Evolutionary conservation across 2,113 vertebrate species (phyloP).

Genomic region (Lichenostomus cassidix): DNA sequence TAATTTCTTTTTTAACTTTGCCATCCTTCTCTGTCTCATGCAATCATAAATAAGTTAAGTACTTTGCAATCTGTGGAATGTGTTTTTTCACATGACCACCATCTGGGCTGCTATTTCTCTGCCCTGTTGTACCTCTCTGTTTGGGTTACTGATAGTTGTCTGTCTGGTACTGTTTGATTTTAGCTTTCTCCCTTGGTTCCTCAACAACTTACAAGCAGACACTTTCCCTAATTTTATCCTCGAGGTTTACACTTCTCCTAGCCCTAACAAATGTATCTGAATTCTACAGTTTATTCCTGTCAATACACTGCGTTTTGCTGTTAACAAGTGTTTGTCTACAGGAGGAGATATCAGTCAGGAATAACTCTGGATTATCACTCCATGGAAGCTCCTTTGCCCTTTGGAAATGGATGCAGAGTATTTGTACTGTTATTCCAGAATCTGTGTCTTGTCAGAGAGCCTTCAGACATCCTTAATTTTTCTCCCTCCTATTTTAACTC

Average conservation of each 20-base stretch:
- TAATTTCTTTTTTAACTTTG: conserved; percentile 33
- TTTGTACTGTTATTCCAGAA: background rate
- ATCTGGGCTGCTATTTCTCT: conserved; percentile 59
- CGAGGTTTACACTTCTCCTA: background rate
- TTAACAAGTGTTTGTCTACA: conserved; percentile 39
- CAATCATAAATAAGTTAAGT: conserved; percentile 57
- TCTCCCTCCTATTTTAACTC: background rate
- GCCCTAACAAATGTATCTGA: conserved; percentile 16
- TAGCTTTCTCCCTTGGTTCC: conserved; percentile 18
- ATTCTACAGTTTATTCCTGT: conserved; percentile 19
- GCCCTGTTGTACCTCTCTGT: conserved; percentile 56
- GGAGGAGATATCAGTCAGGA: conserved; percentile 20
- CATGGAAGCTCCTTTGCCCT: background rate
- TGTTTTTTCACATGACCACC: conserved; percentile 64
- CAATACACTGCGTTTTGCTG: background rate
- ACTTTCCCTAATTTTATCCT: conserved; percentile 45
- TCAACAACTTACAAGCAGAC: conserved; percentile 23
- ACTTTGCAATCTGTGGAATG: conserved; percentile 56
- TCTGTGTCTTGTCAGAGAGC: background rate
- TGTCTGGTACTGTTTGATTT: conserved; percentile 53
- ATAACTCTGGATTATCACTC: background rate
- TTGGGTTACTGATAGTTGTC: conserved; percentile 54
- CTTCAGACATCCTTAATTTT: background rate
- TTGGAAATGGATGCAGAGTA: background rate
- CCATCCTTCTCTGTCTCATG: conserved; percentile 16